Evolutionary conservation across 1,140 invertebrate genomes (phyloP).

Genomic region (Agrilus planipennis): DNA sequence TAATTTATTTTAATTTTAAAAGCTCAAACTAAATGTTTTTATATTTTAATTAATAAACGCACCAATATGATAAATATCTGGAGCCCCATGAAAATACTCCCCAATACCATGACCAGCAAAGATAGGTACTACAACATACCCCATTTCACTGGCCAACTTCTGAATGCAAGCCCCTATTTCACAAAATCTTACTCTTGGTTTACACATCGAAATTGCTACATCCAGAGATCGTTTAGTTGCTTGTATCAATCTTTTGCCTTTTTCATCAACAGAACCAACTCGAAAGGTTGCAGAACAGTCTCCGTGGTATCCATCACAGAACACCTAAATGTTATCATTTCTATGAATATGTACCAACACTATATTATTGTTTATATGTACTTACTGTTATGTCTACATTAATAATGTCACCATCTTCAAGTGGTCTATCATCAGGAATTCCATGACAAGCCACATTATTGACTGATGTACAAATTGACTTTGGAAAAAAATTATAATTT

Average conservation of each 20-base stretch:
- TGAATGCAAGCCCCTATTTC: slow-evolving; percentile 63
- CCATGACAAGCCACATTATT: slow-evolving; percentile 94
- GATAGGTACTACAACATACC: slow-evolving; percentile 58
- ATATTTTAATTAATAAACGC: too few relatives aligned
- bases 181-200: slow-evolving; percentile 58
- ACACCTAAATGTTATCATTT: slow-evolving; percentile 53
- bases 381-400: slow-evolving; percentile 87
- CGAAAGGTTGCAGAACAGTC: slow-evolving; percentile 83
- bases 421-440: slow-evolving; percentile 73
- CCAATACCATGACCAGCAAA: slow-evolving; percentile 92
- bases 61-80: slow-evolving; percentile 75
- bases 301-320: slow-evolving; percentile 76
- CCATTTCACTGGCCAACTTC: slow-evolving; percentile 46
- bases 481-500: slow-evolving; percentile 76
- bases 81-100: slow-evolving; percentile 80
- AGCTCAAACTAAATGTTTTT: too few relatives aligned
- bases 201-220: slow-evolving; percentile 64
- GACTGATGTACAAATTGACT: slow-evolving; percentile 89
- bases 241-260: slow-evolving; percentile 54
- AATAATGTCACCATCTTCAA: slow-evolving; percentile 79
- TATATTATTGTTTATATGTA: slow-evolving; percentile 11
- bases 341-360: slow-evolving; percentile 1
- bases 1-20: neutral
- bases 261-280: slow-evolving; percentile 68
- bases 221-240: slow-evolving; percentile 60